Conservation (phyloP, 2,113 vertebrate species). For the Tragelaphus imberbis region DNA sequence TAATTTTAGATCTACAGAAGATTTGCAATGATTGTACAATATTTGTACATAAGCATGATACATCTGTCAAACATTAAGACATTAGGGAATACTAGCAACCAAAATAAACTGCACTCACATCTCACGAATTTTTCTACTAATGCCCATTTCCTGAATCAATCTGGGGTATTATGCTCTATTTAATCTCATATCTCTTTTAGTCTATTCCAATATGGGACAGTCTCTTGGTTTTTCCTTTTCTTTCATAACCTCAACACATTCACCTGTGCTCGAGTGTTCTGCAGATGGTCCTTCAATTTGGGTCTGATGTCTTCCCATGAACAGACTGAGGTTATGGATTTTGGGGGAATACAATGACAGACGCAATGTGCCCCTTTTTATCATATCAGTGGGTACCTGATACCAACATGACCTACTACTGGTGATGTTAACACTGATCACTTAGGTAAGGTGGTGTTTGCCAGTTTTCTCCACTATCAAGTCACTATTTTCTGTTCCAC, state of each 20-base stretch:
- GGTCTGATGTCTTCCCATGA: background rate
- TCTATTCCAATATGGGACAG: background rate
- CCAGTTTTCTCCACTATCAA: background rate
- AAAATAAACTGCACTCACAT: background rate
- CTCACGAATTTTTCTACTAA: background rate
- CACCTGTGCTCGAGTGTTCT: background rate
- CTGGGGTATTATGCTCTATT: background rate
- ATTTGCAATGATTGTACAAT: background rate
- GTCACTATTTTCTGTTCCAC: background rate
- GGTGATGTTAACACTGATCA: background rate
- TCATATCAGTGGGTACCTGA: background rate
- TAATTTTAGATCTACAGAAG: background rate
- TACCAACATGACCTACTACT: background rate
- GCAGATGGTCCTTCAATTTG: background rate
- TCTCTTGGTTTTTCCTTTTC: background rate
- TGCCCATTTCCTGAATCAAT: background rate
- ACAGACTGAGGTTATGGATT: background rate
- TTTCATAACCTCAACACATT: background rate
- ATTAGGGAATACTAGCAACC: background rate
- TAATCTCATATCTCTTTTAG: background rate
- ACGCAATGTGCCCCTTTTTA: background rate
- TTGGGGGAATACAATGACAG: background rate
- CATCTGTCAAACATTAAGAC: background rate
- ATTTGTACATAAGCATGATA: background rate
- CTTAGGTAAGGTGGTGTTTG: background rate